Evolutionary conservation across 2,113 vertebrate species (phyloP), one percentile per base, ranked within the genome.

Genomic region (Oenanthe oenanthe): DNA sequence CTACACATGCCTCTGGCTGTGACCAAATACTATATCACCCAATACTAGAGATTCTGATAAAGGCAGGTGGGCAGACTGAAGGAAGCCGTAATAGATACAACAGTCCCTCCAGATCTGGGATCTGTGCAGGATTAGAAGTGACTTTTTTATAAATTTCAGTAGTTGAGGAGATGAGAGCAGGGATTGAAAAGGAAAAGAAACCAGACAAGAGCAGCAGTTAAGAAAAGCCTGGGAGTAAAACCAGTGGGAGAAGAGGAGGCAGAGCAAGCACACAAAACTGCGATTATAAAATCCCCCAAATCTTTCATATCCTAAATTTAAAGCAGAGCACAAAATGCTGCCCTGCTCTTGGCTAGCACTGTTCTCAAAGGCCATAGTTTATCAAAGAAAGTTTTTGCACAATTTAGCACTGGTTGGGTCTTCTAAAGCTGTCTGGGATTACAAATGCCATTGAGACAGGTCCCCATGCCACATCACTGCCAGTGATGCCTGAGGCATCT

Each of bases 51-150:
- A n/a, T 29, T 68, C 26, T 12, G 22, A 47, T 3, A 45, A 42
- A 20, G 45, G 65, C 21, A 29, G 45, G 18, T 9, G 50, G 40
- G 22, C 12, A 47, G 61, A n/a, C 11, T 8, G 22, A n/a, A 60
- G 43, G 21, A 45, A 26, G 26, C 1, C 0, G 0, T 18, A 61
- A 42, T 4, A 42, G 57, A 78, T 10, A 2, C 0, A 66, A 47
- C 2, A 4, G 31, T 48, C 48, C n/a, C 67, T 53, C 25, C 62
- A 53, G 67, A 50, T 17, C 34, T 4, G 26, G n/a, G 42, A 50
- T 34, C 74, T 43, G 22, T 36, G 47, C n/a, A 16, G 48, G 61
- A 66, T 65, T 24, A 51, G n/a, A 40, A 38, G 13, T 22, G 29
- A 60, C 51, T 36, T 36, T 32, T 48, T 51, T 34, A 63, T 34